Base-by-base conservation (phyloP, 2,888 invertebrate species). In the Melinaea menophilus region DNA sequence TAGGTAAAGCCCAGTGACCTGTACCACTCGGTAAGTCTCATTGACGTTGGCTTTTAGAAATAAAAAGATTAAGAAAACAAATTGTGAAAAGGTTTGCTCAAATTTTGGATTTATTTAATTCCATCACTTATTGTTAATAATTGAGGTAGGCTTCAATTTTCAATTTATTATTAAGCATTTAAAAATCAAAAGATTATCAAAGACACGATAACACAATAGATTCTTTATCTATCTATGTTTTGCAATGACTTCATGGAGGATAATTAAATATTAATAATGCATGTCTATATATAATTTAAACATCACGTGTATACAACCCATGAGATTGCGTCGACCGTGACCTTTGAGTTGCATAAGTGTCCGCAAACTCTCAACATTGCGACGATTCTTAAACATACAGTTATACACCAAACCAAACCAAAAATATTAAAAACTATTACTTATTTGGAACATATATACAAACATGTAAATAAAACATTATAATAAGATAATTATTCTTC, bases 1-100 rank as follows among this genome's bases (percentile, higher is more conserved):
- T 64, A 61, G 57, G 64, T 64, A 67, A 67, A 63, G 59, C 62
- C 59, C 63, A 58, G 61, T 67, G 68, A 68, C 68, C 66, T 63
- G 63, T 55, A 63, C 55, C 31, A 41, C 55, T 22, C 31, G 37
- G 60, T 62, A 55, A 60, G 64, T 62, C 59, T 62, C 65, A 63
- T 70, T 66, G 51, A 51, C 31, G 51, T 11, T 51, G 31, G 51
- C 1, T 31, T 51, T 48, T 22, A 51, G 3, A 22, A 51, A 31
- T 11, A 31, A 11, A 31, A 51, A 51, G 51, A 31, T 31, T 31
- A 51, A 31, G n/a, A 51, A 9, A 51, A 51, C 12, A 51, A 48
- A 4, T 48, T 48, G 31, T 31, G 31, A 51, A 7, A 12, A 0
- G 4, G 48, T n/a, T 48, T n/a, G 13, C 22, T 48, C 7, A 2